phyloP scores from a whole-genome alignment of 92 coral and sea anemone species.

The Pocillopora meandrina region DNA sequence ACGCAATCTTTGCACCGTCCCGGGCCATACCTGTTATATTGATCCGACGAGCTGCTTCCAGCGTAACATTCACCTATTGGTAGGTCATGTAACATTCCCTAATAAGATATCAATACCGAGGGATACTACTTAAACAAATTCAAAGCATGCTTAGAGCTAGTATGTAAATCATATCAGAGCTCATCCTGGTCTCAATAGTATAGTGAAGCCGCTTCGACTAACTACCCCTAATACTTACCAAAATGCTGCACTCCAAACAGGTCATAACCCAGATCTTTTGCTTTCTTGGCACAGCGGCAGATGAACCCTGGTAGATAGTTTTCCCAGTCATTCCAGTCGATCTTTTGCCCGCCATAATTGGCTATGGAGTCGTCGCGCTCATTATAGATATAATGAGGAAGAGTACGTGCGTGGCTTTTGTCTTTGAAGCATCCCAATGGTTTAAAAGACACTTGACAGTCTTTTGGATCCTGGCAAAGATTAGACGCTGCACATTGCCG shows the following conservation, averaged over 20 bases:
- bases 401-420: conserved; percentile 36
- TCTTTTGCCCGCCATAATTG: conserved; percentile 49
- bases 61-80: conserved; percentile 26
- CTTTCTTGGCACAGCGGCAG: conserved; percentile 86
- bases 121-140: no score
- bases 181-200: background rate
- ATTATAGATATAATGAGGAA: conserved; percentile 76
- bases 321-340: conserved; percentile 79
- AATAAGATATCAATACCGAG: no score
- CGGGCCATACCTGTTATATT: conserved; percentile 5
- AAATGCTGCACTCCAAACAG: conserved; percentile 74
- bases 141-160: no score
- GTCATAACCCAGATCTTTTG: conserved; percentile 73
- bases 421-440: conserved; percentile 37
- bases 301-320: conserved; percentile 67
- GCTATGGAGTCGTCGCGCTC: conserved; percentile 65
- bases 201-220: no score
- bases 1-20: conserved; percentile 14
- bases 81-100: no score
- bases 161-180: no score
- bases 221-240: conserved; percentile 1
- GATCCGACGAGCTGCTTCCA: conserved; percentile 14
- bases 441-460: conserved; percentile 21
- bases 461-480: conserved; percentile 11
- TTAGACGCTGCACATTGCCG: background rate